Conservation (phyloP, 1,140 invertebrate species). For the Zophobas atratus region DNA sequence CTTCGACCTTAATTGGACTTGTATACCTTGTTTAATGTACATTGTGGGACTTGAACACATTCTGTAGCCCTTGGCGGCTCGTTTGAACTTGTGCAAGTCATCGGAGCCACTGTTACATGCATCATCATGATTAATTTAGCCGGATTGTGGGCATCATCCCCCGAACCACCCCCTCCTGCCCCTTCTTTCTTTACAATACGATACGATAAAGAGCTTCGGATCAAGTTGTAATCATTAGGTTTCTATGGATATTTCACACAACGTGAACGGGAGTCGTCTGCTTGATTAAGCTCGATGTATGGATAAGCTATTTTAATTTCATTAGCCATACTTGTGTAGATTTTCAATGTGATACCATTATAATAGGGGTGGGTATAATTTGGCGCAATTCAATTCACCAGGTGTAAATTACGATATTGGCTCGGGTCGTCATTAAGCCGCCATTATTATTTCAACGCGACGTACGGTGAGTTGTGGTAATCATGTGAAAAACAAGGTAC, state of each 20-base stretch:
- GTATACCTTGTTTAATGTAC: slow-evolving; percentile 55
- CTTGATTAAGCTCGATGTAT: slow-evolving; percentile 14
- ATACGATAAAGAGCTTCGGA: slow-evolving; percentile 31
- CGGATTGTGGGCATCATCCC: slow-evolving; percentile 52
- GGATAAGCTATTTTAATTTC: slow-evolving; percentile 4
- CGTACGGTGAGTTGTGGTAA: not conserved
- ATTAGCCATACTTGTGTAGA: slow-evolving; percentile 16
- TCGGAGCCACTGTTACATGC: slow-evolving; percentile 57
- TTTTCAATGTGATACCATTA: slow-evolving; percentile 9
- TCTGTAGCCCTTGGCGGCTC: slow-evolving; percentile 26
- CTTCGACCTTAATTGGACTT: slow-evolving; percentile 53
- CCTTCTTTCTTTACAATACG: slow-evolving; percentile 29
- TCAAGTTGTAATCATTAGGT: slow-evolving; percentile 34
- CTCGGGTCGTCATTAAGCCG: slow-evolving; percentile 3
- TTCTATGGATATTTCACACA: slow-evolving; percentile 9
- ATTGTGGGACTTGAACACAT: slow-evolving; percentile 42
- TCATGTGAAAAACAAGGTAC: not conserved
- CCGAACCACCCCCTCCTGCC: slow-evolving; percentile 19
- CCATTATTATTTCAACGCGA: not conserved
- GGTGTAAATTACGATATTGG: slow-evolving; percentile 14
- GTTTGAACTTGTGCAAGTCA: slow-evolving; percentile 56
- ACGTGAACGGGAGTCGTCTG: slow-evolving; percentile 10
- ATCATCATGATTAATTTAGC: slow-evolving; percentile 59
- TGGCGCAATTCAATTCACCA: slow-evolving; percentile 13
- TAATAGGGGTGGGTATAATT: slow-evolving; percentile 13